These are phyloP conservation scores for Empis livida DNA, from an alignment of 2,888 invertebrate species.

Conservation along the genomic window DNA sequence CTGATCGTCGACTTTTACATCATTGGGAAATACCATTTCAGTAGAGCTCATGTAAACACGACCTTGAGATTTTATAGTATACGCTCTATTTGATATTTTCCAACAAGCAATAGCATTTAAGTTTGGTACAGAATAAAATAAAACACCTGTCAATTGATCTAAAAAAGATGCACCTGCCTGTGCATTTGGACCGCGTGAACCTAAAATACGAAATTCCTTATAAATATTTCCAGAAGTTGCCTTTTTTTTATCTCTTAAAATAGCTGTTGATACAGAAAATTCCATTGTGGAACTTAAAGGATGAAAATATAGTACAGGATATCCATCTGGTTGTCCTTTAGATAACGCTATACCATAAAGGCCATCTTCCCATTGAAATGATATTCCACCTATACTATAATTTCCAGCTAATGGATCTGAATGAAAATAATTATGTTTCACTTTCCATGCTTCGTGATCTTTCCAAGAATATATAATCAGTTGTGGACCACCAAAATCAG, in stretches of 20 bases:
- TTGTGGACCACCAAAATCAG: slow-evolving; percentile 54
- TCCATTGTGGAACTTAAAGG: slow-evolving; percentile 65
- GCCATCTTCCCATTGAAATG: slow-evolving; percentile 65
- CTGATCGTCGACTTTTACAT: slow-evolving; percentile 60
- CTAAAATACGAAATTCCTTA: slow-evolving; percentile 51
- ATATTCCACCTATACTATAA: slow-evolving; percentile 54
- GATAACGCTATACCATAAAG: slow-evolving; percentile 62
- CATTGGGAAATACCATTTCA: slow-evolving; percentile 64
- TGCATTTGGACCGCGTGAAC: slow-evolving; percentile 55
- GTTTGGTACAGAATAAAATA: slow-evolving; percentile 63
- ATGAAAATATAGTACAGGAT: slow-evolving; percentile 64
- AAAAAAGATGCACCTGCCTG: slow-evolving; percentile 63
- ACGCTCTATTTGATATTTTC: slow-evolving; percentile 54
- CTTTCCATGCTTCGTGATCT: slow-evolving; percentile 57
- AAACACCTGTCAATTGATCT: slow-evolving; percentile 54
- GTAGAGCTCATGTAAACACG: slow-evolving; percentile 56
- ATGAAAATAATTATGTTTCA: slow-evolving; percentile 56
- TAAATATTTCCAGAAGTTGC: slow-evolving; percentile 40
- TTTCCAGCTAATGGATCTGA: slow-evolving; percentile 60
- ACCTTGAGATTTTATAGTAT: slow-evolving; percentile 56
- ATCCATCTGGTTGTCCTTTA: slow-evolving; percentile 49
- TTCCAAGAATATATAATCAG: slow-evolving; percentile 66
- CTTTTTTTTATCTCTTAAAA: slow-evolving; percentile 47
- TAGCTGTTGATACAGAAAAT: slow-evolving; percentile 57
- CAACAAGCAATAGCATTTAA: slow-evolving; percentile 67